Base-by-base conservation (phyloP, 2,113 vertebrate genomes). In the Setophaga kirtlandii region DNA sequence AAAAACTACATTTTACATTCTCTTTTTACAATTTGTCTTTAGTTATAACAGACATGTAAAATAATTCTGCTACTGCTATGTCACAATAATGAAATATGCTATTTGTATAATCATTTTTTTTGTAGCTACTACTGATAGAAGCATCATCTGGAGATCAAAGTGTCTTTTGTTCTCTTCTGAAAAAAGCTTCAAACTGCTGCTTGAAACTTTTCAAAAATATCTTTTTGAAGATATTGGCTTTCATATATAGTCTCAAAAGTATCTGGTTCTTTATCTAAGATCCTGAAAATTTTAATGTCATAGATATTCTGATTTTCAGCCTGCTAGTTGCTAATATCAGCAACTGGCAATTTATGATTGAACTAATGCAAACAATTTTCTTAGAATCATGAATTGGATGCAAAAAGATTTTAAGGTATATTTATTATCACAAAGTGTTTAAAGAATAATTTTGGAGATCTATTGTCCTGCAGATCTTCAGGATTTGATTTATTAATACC, bases 91-190 rank as follows among this genome's bases (percentile, higher is more conserved):
- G 93, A 89, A 94, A 94, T 65, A 70, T 91, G 71, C 83, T 92
- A 92, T 97, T 97, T 97, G 95, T 96, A 90, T 95, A 95, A 94
- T 88, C 31, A 58, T 39, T 85, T 89, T 90, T 96, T 96, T 87
- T 90, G 58, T 83, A 97, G 70, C 82, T 93, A 53, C 63, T 95
- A 42, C 62, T 88, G 88, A 92, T 90, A 95, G 90, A 92, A 91
- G 25, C 84, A 92, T 96, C 92, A 69, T 86, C 85, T 76, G 46
- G 58, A 96, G 95, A 97, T 96, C 94, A 94, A 96, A 96, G 89
- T 65, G 41, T 65, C 89, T 97, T 95, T 96, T 96, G 87, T 94
- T 94, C 88, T 92, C 15, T 65, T 91, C 58, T 83, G 75, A 92
- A 93, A 89, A 87, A 90, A 82, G 25, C 85, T 95, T 94, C 88